Conservation (phyloP, 2,113 vertebrate genomes). For the Lepisosteus osseus region DNA sequence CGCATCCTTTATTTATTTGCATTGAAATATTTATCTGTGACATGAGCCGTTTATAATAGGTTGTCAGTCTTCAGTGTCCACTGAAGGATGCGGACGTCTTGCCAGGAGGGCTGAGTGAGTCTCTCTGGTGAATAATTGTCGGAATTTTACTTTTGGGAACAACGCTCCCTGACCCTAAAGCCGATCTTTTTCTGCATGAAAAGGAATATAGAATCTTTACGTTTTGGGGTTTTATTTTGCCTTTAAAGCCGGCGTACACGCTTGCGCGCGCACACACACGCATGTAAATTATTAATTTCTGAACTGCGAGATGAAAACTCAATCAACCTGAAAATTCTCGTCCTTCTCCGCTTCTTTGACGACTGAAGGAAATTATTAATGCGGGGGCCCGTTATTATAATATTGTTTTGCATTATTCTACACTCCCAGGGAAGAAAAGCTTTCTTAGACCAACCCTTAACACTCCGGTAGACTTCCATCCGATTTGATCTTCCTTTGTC, state of each 20-base stretch:
- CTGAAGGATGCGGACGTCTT: slow-evolving; percentile 70
- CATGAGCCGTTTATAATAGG: slow-evolving; percentile 87
- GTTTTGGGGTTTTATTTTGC: slow-evolving; percentile 49
- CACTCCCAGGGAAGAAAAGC: slow-evolving; percentile 29
- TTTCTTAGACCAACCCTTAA: background rate
- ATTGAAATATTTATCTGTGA: slow-evolving; percentile 98
- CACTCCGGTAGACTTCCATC: slow-evolving; percentile 41
- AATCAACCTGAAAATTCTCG: slow-evolving; percentile 83
- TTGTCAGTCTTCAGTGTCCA: slow-evolving; percentile 83
- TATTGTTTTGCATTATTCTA: slow-evolving; percentile 61
- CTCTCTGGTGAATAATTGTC: slow-evolving; percentile 75
- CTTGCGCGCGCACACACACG: background rate
- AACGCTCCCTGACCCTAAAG: slow-evolving; percentile 60
- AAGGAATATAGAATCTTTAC: slow-evolving; percentile 58
- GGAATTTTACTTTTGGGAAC: slow-evolving; percentile 77
- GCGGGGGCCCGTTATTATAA: slow-evolving; percentile 50
- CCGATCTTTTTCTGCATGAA: slow-evolving; percentile 61
- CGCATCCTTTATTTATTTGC: slow-evolving; percentile 98
- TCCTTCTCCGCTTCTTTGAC: slow-evolving; percentile 76
- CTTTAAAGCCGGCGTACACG: background rate
- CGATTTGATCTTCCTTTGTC: slow-evolving; percentile 55
- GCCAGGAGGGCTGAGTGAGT: slow-evolving; percentile 62
- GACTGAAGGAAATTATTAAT: slow-evolving; percentile 76
- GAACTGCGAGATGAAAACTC: slow-evolving; percentile 80
- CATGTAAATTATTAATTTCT: slow-evolving; percentile 81